Base-by-base conservation (phyloP, 2,888 invertebrate genomes). In the Cheilosia grossa region DNA sequence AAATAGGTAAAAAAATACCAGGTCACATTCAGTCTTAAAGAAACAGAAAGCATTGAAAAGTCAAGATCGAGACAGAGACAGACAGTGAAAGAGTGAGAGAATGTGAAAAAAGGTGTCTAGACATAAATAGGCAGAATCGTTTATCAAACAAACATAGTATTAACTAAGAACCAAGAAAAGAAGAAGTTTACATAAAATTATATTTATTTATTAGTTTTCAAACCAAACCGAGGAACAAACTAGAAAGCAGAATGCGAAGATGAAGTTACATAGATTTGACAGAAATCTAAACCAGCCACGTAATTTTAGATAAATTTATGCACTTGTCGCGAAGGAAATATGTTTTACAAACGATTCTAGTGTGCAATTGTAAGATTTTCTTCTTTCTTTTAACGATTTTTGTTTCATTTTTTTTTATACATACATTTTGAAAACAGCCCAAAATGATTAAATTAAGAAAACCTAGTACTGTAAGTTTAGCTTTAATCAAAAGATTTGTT, bases 1-100 rank as follows among this genome's bases (percentile, higher is more conserved):
- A 72, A 86, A 82, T 86, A 86, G 86, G 86, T 86, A 80, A 86
- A 81, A 77, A 82, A 72, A 53, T 81, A 73, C 63, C 82, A 86
- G 86, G 86, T 82, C 85, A 74, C 80, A 80, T 75, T 80, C 80
- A 86, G 70, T 81, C 85, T 81, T 85, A 81, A 83, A 61, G 64
- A 75, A 81, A 69, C 58, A 72, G 59, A 79, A 64, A 66, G 33
- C 66, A 69, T 67, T 67, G 24, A 67, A 51, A 42, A 24, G 21
- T 54, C 67, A 82, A 75, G 44, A 78, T 72, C 75, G 72, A 81
- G 61, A 37, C 61, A 74, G 40, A 79, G 61, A 53, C 42, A 54
- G 27, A 54, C 21, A 51, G 37, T 37, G 15, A 51, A 66, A 30
- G 33, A 44, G 42, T 21, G 42, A 24, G 21, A 61, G 44, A 61